Conservation (phyloP, 2,797 vertebrate species). For the Catostomus latipinnis region DNA sequence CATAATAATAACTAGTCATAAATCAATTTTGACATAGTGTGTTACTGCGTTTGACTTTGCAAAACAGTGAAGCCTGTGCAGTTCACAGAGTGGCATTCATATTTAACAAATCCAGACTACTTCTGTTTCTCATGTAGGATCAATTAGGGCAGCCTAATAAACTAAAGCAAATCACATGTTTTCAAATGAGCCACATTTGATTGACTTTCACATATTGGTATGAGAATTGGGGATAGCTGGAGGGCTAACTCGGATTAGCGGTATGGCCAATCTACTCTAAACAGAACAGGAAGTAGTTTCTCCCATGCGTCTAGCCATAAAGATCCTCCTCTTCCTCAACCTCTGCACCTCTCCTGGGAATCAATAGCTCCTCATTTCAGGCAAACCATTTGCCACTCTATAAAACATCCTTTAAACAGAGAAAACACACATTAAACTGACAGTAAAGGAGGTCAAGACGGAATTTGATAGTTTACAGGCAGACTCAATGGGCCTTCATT, state of each 20-base stretch:
- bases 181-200: constrained; percentile 36
- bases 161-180: constrained; percentile 52
- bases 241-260: constrained; percentile 44
- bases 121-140: constrained; percentile 42
- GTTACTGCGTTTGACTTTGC: no score
- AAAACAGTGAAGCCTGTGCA: no score
- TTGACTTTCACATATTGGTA: constrained; percentile 46
- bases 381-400: constrained; percentile 10
- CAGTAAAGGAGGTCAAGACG: neutral
- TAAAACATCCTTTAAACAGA: neutral
- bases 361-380: constrained; percentile 23
- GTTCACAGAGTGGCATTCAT: constrained; percentile 32
- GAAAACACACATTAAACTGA: constrained; percentile 8
- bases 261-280: neutral
- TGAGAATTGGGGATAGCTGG: constrained; percentile 45
- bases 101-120: constrained; percentile 25
- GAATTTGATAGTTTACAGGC: constrained; percentile 18
- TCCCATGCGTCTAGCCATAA: constrained; percentile 12
- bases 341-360: constrained; percentile 5
- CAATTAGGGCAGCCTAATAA: constrained; percentile 52
- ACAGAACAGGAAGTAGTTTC: neutral
- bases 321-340: neutral
- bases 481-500: neutral
- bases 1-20: no score
- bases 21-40: no score